Evolutionary conservation across 2,113 vertebrate species (phyloP), one percentile per base, ranked within the genome.

Genomic region (Tupaia tana): DNA sequence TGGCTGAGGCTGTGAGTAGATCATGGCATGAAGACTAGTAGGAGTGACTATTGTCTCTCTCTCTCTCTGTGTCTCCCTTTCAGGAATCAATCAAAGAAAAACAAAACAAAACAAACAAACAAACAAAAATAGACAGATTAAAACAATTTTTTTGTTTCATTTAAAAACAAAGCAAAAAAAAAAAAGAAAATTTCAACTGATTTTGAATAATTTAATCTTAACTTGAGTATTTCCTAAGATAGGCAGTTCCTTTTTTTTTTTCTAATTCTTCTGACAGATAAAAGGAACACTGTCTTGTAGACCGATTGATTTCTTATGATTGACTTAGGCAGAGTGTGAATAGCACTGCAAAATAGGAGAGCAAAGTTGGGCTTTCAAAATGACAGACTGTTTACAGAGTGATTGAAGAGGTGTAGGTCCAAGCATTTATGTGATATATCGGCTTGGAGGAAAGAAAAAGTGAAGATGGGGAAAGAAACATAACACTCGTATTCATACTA

Each of bases 261-360:
- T 83, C 19, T 83, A 7, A 8, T 80, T 77, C 91, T 77, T 18
- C 59, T 25, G 12, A 92, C 81, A 80, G 73, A 94, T 84, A 34
- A 18, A 91, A 66, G 24, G 82, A 20, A 58, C 54, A 14, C 82
- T 5, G 14, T 34, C 0, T 3, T 63, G 20, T 22, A 71, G 74
- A 84, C 56, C 0, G 8, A 3, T 31, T 70, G n/a, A 69, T 90
- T 67, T 58, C 6, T 20, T 86, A 18, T 4, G 43, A 93, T 3
- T 95, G 96, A 96, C 66, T 83, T 75, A 89, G 67, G 58, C 52
- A 90, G 54, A 85, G 54, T 96, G 84, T 94, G 80, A 95, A 90
- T 78, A 77, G 54, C 19, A 2, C 73, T 85, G 67, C 56, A 75
- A 93, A 58, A 27, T 19, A 54, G 3, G 80, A 83, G 75, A 80